A percentile compares a stretch with the other conserved stretches of the same genome.
These are phyloP conservation scores for Nomada lathburiana DNA, from an alignment of 2,888 invertebrate genomes.

Conservation along the genomic window DNA sequence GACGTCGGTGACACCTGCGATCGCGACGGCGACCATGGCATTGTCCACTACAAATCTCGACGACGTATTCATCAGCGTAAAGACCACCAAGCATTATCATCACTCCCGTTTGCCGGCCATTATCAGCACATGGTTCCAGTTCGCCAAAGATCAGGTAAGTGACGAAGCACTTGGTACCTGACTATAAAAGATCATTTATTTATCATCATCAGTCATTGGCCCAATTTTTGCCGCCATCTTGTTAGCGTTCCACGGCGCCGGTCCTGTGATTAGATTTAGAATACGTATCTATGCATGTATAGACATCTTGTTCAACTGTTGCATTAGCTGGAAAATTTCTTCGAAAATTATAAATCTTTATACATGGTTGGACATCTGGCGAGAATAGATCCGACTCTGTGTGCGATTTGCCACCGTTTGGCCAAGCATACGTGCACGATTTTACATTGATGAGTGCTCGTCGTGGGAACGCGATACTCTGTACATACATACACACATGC, in stretches of 20 bases:
- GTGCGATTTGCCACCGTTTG: constrained; percentile 43
- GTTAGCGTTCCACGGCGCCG: neutral
- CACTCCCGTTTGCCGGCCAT: constrained; percentile 93
- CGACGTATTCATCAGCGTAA: constrained; percentile 97
- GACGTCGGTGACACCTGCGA: constrained; percentile 79
- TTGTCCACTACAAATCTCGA: constrained; percentile 90
- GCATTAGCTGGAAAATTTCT: neutral
- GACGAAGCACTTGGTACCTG: neutral
- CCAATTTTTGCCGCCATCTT: neutral
- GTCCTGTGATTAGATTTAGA: neutral
- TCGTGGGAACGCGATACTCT: constrained; percentile 59
- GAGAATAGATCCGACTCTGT: constrained; percentile 39
- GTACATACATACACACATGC: neutral
- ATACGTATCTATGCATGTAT: neutral
- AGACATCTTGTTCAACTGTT: too few relatives aligned
- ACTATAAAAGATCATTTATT: too few relatives aligned
- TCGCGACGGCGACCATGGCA: constrained; percentile 85
- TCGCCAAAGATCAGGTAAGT: constrained; percentile 92
- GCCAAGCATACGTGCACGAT: constrained; percentile 24
- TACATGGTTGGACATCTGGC: neutral
- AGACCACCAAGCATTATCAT: constrained; percentile 96
- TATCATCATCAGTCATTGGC: neutral
- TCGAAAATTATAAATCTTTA: neutral
- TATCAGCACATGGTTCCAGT: constrained; percentile 97
- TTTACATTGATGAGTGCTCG: constrained; percentile 40